These are phyloP conservation scores for Talpa occidentalis DNA, from an alignment of 2,113 vertebrate species.

Conservation along the genomic window DNA sequence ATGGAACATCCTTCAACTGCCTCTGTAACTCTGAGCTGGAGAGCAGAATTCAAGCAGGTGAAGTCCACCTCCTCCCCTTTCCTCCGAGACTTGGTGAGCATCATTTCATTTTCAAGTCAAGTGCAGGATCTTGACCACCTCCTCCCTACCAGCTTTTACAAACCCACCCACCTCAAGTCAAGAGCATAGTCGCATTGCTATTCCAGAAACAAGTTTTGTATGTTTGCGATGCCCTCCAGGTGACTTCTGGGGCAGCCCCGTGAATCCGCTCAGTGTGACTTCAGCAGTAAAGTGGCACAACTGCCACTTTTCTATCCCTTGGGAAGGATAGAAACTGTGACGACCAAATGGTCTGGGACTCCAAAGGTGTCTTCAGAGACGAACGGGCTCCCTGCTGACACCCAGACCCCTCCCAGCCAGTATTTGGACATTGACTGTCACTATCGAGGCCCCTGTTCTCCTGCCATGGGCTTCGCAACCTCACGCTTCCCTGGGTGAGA, in stretches of 20 bases:
- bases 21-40: not conserved
- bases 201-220: not conserved
- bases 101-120: not conserved
- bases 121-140: not conserved
- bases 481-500: not conserved
- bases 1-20: rapidly evolving
- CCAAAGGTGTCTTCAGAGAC: not conserved
- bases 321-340: not conserved
- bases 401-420: not conserved
- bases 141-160: too few relatives aligned
- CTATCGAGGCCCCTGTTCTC: not conserved
- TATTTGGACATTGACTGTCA: not conserved
- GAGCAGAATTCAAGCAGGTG: not conserved
- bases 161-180: not conserved
- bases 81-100: not conserved
- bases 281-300: not conserved
- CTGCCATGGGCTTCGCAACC: not conserved
- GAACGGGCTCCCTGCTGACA: not conserved
- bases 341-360: not conserved
- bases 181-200: not conserved
- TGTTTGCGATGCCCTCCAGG: not conserved
- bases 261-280: not conserved
- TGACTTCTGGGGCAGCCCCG: not conserved
- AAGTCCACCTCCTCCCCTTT: not conserved
- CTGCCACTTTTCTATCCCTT: not conserved